A percentile compares a stretch with the other conserved stretches of the same genome.
Conservation (phyloP, 2,797 vertebrate species). For the Onychomys arenicola region DNA sequence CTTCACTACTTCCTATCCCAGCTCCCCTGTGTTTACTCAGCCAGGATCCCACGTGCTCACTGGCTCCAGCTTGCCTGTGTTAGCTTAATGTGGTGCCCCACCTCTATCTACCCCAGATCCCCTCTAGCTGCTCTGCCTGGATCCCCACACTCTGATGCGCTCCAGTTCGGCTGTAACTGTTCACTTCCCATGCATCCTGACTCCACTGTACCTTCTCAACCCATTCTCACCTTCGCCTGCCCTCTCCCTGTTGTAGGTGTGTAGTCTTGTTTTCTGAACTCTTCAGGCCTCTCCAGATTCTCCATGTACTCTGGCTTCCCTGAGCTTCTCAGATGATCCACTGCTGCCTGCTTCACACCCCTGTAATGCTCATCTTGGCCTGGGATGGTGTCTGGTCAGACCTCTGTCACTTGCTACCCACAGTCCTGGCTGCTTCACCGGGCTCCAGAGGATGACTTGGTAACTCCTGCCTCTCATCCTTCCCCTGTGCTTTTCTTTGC, state of each 20-base stretch:
- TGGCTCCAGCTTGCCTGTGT: too few relatives aligned
- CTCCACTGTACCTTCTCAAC: too few relatives aligned
- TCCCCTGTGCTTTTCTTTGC: background rate
- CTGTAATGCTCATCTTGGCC: background rate
- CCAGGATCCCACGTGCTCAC: too few relatives aligned
- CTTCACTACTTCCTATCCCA: too few relatives aligned
- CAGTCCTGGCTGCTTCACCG: too few relatives aligned
- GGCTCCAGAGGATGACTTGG: background rate
- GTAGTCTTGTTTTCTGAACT: background rate
- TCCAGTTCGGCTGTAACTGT: background rate
- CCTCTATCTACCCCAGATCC: background rate
- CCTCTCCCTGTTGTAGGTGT: background rate
- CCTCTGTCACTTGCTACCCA: background rate
- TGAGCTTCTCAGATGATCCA: background rate
- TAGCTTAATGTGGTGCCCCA: background rate
- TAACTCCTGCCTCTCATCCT: background rate
- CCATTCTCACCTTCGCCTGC: too few relatives aligned
- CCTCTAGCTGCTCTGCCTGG: background rate
- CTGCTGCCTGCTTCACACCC: background rate
- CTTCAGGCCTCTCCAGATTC: background rate
- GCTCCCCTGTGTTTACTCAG: background rate
- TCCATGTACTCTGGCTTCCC: background rate
- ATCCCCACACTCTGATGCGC: background rate
- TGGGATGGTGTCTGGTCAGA: background rate
- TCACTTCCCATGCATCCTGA: background rate